Percentiles rank a stretch among this genome's conserved stretches.
These are phyloP conservation scores for Megalops cyprinoides DNA, from an alignment of 2,797 vertebrate genomes.

Conservation along the genomic window DNA sequence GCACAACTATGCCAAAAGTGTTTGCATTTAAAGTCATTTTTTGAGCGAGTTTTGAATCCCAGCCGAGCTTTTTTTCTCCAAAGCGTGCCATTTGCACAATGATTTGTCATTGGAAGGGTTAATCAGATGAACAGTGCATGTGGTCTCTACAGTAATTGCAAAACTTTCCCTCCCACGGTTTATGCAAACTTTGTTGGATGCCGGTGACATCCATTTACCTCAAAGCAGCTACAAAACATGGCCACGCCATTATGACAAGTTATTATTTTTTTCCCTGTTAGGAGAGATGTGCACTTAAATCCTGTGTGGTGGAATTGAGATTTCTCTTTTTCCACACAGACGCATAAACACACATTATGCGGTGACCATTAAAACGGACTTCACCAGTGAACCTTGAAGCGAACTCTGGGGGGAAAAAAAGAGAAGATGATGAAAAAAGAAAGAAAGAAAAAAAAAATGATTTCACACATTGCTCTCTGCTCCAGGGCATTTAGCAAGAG, in stretches of 20 bases:
- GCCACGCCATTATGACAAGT: neutral
- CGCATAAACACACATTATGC: conserved; percentile 21
- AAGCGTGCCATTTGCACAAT: neutral
- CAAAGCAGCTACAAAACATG: conserved; percentile 54
- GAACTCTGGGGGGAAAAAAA: neutral
- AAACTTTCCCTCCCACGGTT: conserved; percentile 57
- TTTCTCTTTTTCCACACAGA: neutral
- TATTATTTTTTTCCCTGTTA: neutral
- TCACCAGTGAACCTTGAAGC: conserved; percentile 21
- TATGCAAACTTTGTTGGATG: conserved; percentile 65
- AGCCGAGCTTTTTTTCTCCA: too few relatives aligned
- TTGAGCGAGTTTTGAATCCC: neutral
- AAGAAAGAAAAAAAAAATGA: conserved; percentile 27
- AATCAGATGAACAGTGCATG: neutral
- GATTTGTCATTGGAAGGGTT: neutral
- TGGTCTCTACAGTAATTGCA: neutral
- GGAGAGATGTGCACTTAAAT: neutral
- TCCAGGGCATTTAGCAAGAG: conserved; percentile 22
- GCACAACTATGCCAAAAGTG: neutral
- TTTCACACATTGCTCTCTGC: conserved; percentile 31
- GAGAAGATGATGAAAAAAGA: too few relatives aligned
- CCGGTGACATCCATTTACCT: conserved; percentile 71
- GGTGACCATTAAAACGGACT: conserved; percentile 28
- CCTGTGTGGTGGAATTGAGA: neutral
- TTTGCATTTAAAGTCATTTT: neutral